A percentile compares a stretch with the other conserved stretches of the same genome.
Evolutionary conservation across 2,888 invertebrate species (phyloP).

Genomic region (Muschampia plurimacula): DNA sequence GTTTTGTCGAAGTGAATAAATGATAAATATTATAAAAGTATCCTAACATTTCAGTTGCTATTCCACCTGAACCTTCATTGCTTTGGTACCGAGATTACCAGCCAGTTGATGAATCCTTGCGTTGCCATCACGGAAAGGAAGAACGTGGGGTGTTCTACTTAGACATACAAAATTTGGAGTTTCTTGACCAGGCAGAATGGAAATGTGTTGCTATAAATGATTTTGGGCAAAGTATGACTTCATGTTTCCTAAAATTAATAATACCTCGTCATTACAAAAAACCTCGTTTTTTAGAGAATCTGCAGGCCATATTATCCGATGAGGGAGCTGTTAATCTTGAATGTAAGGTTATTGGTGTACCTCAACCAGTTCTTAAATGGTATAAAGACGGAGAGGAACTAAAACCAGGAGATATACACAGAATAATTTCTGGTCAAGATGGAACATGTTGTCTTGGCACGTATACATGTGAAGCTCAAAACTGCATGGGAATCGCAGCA

Average conservation of each 20-base stretch:
- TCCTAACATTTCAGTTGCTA: slow-evolving; percentile 85
- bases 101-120: slow-evolving; percentile 88
- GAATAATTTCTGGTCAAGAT: slow-evolving; percentile 95
- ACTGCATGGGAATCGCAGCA: slow-evolving; percentile 96
- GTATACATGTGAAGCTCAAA: slow-evolving; percentile 95
- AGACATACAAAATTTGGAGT: slow-evolving; percentile 90
- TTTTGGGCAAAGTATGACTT: slow-evolving; percentile 95
- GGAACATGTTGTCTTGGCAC: slow-evolving; percentile 96
- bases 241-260: slow-evolving; percentile 93
- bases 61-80: slow-evolving; percentile 92
- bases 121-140: slow-evolving; percentile 89
- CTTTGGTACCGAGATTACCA: slow-evolving; percentile 96
- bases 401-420: slow-evolving; percentile 96
- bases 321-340: slow-evolving; percentile 96
- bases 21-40: background rate
- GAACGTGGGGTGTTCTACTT: slow-evolving; percentile 90
- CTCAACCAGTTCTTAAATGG: slow-evolving; percentile 96
- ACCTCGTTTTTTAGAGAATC: slow-evolving; percentile 93
- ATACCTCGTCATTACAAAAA: slow-evolving; percentile 96
- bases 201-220: slow-evolving; percentile 96
- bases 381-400: slow-evolving; percentile 96
- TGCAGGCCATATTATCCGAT: slow-evolving; percentile 93
- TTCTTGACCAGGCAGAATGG: slow-evolving; percentile 96
- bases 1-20: too few species aligned
- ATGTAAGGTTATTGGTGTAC: slow-evolving; percentile 96